Base-by-base conservation (phyloP, 2,888 invertebrate species). In the Scaptomyza tumidula region DNA sequence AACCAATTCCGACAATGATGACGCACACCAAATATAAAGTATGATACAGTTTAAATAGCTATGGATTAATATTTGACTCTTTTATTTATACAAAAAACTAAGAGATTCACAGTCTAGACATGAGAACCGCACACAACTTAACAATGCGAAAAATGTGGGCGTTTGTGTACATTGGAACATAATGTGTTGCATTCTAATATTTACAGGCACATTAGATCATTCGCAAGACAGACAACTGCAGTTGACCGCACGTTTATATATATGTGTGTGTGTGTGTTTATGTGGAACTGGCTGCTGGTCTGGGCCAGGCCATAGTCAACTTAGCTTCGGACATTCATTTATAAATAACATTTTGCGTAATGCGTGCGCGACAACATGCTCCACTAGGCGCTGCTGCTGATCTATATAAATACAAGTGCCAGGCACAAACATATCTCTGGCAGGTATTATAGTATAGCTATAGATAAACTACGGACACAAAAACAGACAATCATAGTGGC, bases 281-380 rank as follows among this genome's bases (percentile, higher is more conserved):
- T 62, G 61, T 61, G 64, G 49, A 71, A 60, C 48, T 55, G 58
- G 49, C 64, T 68, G 63, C 71, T 70, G 72, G 68, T 65, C 69
- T 61, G 61, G 80, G 75, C 80, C 78, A 64, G 81, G 68, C 64
- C 59, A 58, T 59, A 66, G 75, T 61, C 71, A 70, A 64, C 52
- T 71, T 70, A 88, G 90, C 89, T 87, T 86, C 88, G 89, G 84
- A 83, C 84, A 82, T 75, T 72, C 71, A 70, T 79, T 89, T 91
- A 91, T 80, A 91, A 91, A 91, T 91, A 91, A 85, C 68, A 88
- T 80, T 91, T 90, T 91, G 91, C 90, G 91, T 90, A 90, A 91
- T 83, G 78, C 78, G 79, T 70, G 45, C 39, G 70, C 76, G 77
- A 80, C 81, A 77, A 69, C 64, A 68, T 63, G 71, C 67, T 78